phyloP scores from a whole-genome alignment of 2,888 invertebrate species.

The Panopea generosa region DNA sequence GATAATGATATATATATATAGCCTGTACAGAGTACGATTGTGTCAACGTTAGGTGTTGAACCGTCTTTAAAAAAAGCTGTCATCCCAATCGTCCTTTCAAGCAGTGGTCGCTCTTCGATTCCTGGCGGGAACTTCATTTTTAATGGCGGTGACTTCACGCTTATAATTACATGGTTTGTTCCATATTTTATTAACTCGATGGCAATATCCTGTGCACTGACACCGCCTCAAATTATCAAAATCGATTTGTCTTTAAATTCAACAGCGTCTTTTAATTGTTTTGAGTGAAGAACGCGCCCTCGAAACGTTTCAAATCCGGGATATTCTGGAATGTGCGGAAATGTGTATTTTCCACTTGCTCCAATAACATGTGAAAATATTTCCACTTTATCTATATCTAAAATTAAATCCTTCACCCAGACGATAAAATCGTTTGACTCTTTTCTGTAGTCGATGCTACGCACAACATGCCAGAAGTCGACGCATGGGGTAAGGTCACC shows the following conservation, averaged over 20 bases:
- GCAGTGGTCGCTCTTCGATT: not conserved
- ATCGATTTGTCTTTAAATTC: not conserved
- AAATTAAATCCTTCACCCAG: not conserved
- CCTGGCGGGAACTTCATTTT: not conserved
- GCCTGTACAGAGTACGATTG: not conserved
- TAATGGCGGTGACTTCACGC: not conserved
- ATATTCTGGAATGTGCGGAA: not conserved
- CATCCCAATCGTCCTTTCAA: not conserved
- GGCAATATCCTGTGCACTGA: not conserved
- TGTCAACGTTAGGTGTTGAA: not conserved
- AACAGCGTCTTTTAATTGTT: not conserved
- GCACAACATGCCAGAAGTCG: not conserved
- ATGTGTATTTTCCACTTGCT: not conserved
- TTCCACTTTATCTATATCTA: not conserved
- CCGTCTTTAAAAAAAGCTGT: not conserved
- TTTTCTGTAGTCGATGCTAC: not conserved
- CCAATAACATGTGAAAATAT: not conserved
- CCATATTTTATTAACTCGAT: not conserved
- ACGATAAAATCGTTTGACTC: not conserved
- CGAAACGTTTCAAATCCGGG: not conserved
- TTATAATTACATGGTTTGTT: not conserved
- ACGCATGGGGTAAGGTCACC: too few species aligned
- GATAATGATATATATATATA: not conserved
- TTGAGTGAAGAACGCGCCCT: not conserved
- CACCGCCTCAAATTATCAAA: not conserved